Evolutionary conservation across 2,888 invertebrate genomes (phyloP), one percentile per base, ranked within the genome.

Genomic region (Tanaodytes sp.): DNA sequence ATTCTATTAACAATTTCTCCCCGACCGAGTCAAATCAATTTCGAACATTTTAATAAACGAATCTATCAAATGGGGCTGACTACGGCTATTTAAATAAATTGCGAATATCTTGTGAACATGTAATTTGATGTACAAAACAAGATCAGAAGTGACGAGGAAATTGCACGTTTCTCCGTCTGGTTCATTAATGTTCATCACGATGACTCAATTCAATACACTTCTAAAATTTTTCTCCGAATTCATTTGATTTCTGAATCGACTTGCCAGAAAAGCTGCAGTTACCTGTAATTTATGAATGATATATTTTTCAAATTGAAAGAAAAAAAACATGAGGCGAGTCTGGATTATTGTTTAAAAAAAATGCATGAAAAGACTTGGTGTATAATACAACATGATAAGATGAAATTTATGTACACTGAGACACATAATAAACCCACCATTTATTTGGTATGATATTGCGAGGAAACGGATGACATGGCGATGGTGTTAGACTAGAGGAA

Each of bases 401-500:
- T 33, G 11, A 33, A 3, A 2, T 11, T 33, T 69, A 15, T n/a
- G n/a, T n/a, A n/a, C n/a, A n/a, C n/a, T n/a, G n/a, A n/a, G n/a
- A n/a, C 9, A 33, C 12, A 9, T 46, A 76, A 72, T 74, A 70
- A 78, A 84, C 83, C 82, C 81, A 84, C 84, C 84, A 84, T 84
- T 80, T 82, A 76, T 79, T n/a, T 82, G 77, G 79, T 75, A 76
- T 76, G 78, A 74, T 83, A 79, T 73, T 82, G 80, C 78, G 79
- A 80, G 79, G 79, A 82, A 77, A 83, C 80, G 77, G 81, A 79
- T 79, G 80, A 82, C 82, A 84, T 84, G 77, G 79, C 78, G 80
- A 83, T 83, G 80, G 76, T 82, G 78, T 82, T 84, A 87, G 88
- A 90, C 93, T 95, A 97, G 86, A 97, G 93, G 89, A 97, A 97